Evolutionary conservation across 2,797 vertebrate genomes (phyloP), one percentile per base, ranked within the genome.

Genomic region (Nyctalus aviator): DNA sequence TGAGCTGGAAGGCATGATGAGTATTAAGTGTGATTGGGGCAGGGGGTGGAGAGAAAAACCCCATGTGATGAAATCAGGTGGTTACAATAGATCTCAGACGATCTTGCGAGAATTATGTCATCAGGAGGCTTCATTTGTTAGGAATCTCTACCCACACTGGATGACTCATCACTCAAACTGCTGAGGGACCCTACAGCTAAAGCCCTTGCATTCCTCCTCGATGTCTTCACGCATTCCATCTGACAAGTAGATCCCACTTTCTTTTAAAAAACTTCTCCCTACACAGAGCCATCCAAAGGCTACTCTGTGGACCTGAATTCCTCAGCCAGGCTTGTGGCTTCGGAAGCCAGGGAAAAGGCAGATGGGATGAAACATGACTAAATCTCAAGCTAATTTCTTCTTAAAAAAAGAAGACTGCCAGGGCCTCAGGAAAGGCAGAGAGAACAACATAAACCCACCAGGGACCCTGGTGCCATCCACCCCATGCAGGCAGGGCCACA

Each of bases 121-220:
- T 76, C 90, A 84, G 15, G 55, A 96, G 32, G 95, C 93, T 96
- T 96, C 98, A 98, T 90, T 93, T 44, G 11, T 96, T 79, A 98
- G 98, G 98, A 98, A 98, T 98, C 97, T 82, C 48, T 94, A 95
- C 97, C 97, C 97, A 98, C 95, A 96, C 96, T 79, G 97, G 96
- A 93, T 98, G 97, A 98, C 48, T 98, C 98, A 98, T 95, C 97
- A 93, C 90, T 97, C 79, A 86, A 96, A 95, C 95, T 97, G 97
- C 98, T 91, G 91, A 98, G 97, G 96, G 96, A 96, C 94, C 95
- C 92, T 95, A 96, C 97, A 88, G 91, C 98, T 98, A 98, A 82
- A 98, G 97, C 96, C 95, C 95, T 97, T 93, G 96, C 98, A 98
- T 98, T 98, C 98, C 96, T 98, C 95, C 95, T 86, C 41, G 94